A percentile compares a stretch with the other conserved stretches of the same genome.
Evolutionary conservation across 1,140 invertebrate species (phyloP).

Genomic region (Mya arenaria): DNA sequence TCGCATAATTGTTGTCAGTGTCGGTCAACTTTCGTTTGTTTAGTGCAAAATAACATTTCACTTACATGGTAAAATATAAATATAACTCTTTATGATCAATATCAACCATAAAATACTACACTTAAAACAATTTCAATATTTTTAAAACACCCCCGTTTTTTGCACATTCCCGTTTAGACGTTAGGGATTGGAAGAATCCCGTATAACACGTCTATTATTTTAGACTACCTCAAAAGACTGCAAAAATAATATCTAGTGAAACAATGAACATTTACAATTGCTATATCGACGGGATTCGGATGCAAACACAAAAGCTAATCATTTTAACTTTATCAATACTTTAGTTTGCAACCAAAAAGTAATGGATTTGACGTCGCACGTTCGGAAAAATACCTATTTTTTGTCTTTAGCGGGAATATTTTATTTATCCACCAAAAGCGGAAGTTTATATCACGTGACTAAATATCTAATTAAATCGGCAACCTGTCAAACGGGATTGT

Average conservation of each 20-base stretch:
- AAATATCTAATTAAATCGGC: not conserved
- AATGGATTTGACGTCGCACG: too few relatives aligned
- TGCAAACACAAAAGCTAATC: not conserved
- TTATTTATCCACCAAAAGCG: constrained; percentile 21
- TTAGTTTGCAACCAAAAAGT: not conserved
- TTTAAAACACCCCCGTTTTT: too few relatives aligned
- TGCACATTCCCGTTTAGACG: not conserved
- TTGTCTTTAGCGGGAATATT: constrained; percentile 44
- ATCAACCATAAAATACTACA: too few relatives aligned
- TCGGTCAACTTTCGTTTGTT: too few relatives aligned
- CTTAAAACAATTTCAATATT: too few relatives aligned
- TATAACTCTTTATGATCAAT: too few relatives aligned
- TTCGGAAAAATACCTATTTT: constrained; percentile 9
- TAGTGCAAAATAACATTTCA: too few relatives aligned
- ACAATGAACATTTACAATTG: not conserved
- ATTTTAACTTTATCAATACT: not conserved
- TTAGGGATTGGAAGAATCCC: not conserved
- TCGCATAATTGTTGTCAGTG: too few relatives aligned
- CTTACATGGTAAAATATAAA: too few relatives aligned
- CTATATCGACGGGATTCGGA: not conserved
- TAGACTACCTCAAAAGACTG: not conserved
- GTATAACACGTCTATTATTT: not conserved
- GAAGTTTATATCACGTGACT: constrained; percentile 53
- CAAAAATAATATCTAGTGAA: not conserved
- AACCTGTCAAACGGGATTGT: too few relatives aligned